Evolutionary conservation across 2,113 vertebrate species (phyloP), one percentile per base, ranked within the genome.

Genomic region (Blennius ocellaris): DNA sequence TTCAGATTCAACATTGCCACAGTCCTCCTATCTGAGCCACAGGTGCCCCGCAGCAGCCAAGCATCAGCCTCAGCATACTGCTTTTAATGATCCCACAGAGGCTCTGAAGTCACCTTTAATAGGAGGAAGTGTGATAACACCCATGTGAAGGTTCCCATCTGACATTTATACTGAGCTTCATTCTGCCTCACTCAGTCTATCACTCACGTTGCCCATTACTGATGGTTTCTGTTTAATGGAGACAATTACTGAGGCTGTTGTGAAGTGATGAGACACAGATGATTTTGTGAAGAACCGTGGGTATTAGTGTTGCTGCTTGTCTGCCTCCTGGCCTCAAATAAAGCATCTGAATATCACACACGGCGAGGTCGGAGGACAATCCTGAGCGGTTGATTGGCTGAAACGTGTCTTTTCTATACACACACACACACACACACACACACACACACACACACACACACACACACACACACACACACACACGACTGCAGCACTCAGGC

Each of bases 111-210:
- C 51, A 12, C 43, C 37, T 87, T 86, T 89, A 87, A 89, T 87
- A 72, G 81, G 75, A 43, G 79, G 62, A 85, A 82, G 86, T 83
- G 83, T 72, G 80, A 89, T 79, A 82, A 84, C 80, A 70, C 71
- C 72, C 57, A 74, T 50, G 68, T 83, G 55, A 73, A 80, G 82
- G 87, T 76, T 85, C 68, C 73, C 74, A 83, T 76, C 74, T 78
- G 78, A 87, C 80, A 86, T 77, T 82, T 58, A 75, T 48, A 61
- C 73, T 57, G 70, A 76, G 74, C 78, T 65, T 76, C 68, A 65
- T 67, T 87, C 70, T 52, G 57, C 54, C 56, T 48, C 75, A 14
- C 52, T 68, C 80, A 69, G 48, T 69, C 52, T 8, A 52, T 83
- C 71, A 79, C 81, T 84, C 63, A 73, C 49, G 64, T 74, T 61